These are phyloP conservation scores for Acromyrmex echinatior DNA, from an alignment of 1,140 invertebrate species.

Conservation along the genomic window DNA sequence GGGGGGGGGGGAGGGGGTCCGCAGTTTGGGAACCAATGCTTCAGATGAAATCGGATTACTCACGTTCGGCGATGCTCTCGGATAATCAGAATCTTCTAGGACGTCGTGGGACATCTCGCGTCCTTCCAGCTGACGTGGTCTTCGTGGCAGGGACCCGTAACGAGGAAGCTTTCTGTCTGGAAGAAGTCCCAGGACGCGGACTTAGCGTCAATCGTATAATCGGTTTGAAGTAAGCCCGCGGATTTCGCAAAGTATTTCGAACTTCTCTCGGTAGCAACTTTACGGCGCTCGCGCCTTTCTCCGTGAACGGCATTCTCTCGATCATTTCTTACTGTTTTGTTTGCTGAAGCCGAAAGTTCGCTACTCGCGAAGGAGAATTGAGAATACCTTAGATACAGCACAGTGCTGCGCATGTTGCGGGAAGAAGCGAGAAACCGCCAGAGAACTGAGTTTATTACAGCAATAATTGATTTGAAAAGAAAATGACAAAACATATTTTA, in stretches of 20 bases:
- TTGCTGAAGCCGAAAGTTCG: conserved; percentile 33
- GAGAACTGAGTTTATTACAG: not conserved
- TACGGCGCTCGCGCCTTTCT: conserved; percentile 17
- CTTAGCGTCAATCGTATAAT: conserved; percentile 70
- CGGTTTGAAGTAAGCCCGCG: conserved; percentile 62
- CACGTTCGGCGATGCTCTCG: conserved; percentile 81
- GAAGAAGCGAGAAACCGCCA: not conserved
- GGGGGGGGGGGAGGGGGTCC: too few relatives aligned
- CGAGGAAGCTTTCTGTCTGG: conserved; percentile 81
- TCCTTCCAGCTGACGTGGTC: conserved; percentile 80
- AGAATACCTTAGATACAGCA: not conserved
- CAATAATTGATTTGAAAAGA: not conserved
- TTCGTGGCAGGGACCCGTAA: conserved; percentile 81
- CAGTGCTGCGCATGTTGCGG: not conserved
- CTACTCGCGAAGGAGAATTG: not conserved
- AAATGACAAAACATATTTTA: not conserved
- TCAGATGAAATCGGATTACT: conserved; percentile 67
- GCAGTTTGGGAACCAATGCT: conserved; percentile 18
- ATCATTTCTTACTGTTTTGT: conserved; percentile 45
- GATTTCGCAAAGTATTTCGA: conserved; percentile 59
- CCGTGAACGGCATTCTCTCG: conserved; percentile 6
- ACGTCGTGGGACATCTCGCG: conserved; percentile 79
- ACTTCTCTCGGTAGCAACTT: conserved; percentile 47
- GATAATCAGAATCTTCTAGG: conserved; percentile 81
- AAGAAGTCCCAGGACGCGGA: conserved; percentile 74